These are phyloP conservation scores for Gobius niger DNA, from an alignment of 2,113 vertebrate genomes.

Conservation along the genomic window DNA sequence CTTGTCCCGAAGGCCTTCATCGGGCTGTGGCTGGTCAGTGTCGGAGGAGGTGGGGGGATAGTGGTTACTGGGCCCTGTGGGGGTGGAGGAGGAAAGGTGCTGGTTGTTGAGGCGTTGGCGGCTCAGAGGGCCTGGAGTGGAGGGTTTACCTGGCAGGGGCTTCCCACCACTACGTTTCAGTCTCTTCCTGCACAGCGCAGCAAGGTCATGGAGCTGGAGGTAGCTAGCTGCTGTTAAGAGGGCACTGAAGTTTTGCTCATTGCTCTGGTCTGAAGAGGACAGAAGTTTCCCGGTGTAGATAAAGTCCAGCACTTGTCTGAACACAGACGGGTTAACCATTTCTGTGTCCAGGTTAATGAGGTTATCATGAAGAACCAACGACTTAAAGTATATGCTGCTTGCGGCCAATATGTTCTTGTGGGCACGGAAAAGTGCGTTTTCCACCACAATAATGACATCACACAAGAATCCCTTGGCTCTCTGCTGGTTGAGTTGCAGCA, in stretches of 20 bases:
- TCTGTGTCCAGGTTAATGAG: slow-evolving; percentile 98
- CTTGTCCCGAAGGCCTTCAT: slow-evolving; percentile 86
- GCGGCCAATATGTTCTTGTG: slow-evolving; percentile 97
- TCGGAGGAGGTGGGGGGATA: slow-evolving; percentile 82
- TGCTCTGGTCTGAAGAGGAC: slow-evolving; percentile 84
- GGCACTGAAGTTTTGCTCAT: slow-evolving; percentile 91
- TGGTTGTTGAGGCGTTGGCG: slow-evolving; percentile 85
- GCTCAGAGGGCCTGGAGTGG: slow-evolving; percentile 78
- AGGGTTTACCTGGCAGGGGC: slow-evolving; percentile 81
- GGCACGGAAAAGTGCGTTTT: slow-evolving; percentile 97
- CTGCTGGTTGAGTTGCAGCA: slow-evolving; percentile 99
- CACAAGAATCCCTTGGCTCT: slow-evolving; percentile 98
- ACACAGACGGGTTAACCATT: slow-evolving; percentile 95
- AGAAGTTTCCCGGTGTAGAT: slow-evolving; percentile 97
- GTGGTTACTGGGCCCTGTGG: slow-evolving; percentile 85
- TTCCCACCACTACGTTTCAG: slow-evolving; percentile 87
- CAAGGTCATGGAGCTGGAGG: slow-evolving; percentile 98
- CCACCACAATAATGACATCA: slow-evolving; percentile 97
- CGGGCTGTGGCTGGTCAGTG: slow-evolving; percentile 80
- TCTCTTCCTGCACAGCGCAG: slow-evolving; percentile 93
- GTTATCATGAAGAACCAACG: slow-evolving; percentile 97
- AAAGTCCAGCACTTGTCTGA: slow-evolving; percentile 97
- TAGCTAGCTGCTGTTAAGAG: slow-evolving; percentile 98
- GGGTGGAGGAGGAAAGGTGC: slow-evolving; percentile 83
- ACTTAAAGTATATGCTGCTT: slow-evolving; percentile 99